Evolutionary conservation across 2,797 vertebrate species (phyloP).

Genomic region (Hapalemur alaotrensis): DNA sequence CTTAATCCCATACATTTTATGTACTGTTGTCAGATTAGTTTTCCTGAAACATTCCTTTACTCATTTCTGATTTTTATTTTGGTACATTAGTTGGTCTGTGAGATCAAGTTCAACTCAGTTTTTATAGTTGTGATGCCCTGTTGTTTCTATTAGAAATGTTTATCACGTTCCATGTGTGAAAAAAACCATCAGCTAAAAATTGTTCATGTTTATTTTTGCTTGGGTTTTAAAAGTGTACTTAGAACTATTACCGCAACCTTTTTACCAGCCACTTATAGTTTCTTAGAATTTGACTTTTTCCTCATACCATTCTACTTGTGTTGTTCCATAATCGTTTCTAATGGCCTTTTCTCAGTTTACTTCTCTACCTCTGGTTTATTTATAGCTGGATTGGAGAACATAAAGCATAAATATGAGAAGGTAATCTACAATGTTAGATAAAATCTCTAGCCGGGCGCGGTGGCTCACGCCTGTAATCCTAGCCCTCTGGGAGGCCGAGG

Average conservation of each 20-base stretch:
- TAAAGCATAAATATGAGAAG: not conserved
- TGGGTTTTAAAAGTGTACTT: not conserved
- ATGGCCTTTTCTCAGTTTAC: not conserved
- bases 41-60: not conserved
- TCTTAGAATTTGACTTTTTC: not conserved
- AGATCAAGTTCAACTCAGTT: not conserved
- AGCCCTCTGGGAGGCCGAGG: too few relatives aligned
- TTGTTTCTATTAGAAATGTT: not conserved
- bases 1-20: not conserved
- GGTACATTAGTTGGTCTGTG: not conserved
- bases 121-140: not conserved
- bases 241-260: not conserved
- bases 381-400: not conserved
- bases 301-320: not conserved
- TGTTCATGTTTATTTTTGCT: not conserved
- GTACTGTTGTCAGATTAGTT: not conserved
- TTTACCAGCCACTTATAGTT: not conserved
- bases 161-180: not conserved
- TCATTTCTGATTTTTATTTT: not conserved
- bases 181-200: not conserved
- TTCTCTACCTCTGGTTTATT: constrained; percentile 14
- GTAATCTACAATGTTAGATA: not conserved
- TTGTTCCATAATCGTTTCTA: not conserved
- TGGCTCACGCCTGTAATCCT: too few relatives aligned
- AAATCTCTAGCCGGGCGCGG: too few relatives aligned